Percentiles rank a stretch among this genome's conserved stretches.
Evolutionary conservation across 2,888 invertebrate species (phyloP).

Genomic region (Eristalinus sepulchralis): DNA sequence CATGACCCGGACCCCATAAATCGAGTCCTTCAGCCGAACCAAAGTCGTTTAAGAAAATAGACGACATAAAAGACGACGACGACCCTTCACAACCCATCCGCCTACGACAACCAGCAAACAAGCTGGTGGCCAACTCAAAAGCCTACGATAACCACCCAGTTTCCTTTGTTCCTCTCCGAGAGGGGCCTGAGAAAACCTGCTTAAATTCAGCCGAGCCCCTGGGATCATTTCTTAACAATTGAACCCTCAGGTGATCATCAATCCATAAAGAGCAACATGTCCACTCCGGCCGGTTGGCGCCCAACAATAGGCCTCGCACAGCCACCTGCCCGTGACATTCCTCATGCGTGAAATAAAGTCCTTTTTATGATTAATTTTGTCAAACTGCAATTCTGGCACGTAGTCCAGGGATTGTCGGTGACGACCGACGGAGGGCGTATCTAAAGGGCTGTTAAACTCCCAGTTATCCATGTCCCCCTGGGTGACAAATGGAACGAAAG

Average conservation of each 20-base stretch:
- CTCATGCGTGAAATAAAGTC: slow-evolving; percentile 30
- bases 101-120: neutral
- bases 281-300: neutral
- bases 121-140: no score
- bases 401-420: slow-evolving; percentile 2
- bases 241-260: slow-evolving; percentile 16
- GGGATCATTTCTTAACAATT: slow-evolving; percentile 10
- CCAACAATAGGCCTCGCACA: neutral
- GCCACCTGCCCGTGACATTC: neutral
- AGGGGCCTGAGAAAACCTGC: neutral
- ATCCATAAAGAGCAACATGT: slow-evolving; percentile 15
- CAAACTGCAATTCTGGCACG: slow-evolving; percentile 16
- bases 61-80: neutral
- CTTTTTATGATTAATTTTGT: slow-evolving; percentile 54
- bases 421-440: neutral
- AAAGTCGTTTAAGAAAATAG: neutral
- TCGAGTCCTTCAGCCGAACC: neutral
- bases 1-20: neutral
- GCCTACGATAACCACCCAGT: neutral
- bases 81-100: neutral
- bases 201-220: neutral
- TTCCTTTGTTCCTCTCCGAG: neutral
- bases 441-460: slow-evolving; percentile 50
- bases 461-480: slow-evolving; percentile 42
- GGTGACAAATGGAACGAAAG: slow-evolving; percentile 42